Conservation (phyloP, 2,888 invertebrate species). For the Leucania comma region DNA sequence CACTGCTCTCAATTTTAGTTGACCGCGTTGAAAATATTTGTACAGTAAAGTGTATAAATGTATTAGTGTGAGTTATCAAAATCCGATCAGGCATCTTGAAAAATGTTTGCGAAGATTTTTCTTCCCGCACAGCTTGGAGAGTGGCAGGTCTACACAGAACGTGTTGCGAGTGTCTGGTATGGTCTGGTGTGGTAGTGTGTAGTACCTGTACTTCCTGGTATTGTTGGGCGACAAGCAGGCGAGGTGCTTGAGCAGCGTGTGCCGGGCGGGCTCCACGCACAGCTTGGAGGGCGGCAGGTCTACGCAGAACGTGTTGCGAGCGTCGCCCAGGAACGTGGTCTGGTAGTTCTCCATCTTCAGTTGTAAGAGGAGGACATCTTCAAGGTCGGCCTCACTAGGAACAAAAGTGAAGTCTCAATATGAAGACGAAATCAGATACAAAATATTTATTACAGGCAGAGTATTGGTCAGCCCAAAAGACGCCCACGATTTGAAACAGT, state of each 20-base stretch:
- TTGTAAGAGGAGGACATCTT: slow-evolving; percentile 92
- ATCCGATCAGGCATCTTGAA: too few relatives aligned
- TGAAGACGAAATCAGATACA: background rate
- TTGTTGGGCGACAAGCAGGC: slow-evolving; percentile 78
- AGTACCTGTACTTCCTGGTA: slow-evolving; percentile 75
- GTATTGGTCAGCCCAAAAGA: too few relatives aligned
- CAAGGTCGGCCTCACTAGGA: slow-evolving; percentile 93
- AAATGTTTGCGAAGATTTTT: too few relatives aligned
- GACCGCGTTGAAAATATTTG: background rate
- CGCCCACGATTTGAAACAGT: too few relatives aligned
- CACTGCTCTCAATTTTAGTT: too few relatives aligned
- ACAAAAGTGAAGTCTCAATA: background rate
- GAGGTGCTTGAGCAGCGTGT: slow-evolving; percentile 80
- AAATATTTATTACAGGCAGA: too few relatives aligned
- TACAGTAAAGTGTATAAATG: background rate
- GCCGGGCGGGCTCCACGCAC: slow-evolving; percentile 66
- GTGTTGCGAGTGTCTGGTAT: background rate
- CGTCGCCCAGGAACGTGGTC: slow-evolving; percentile 91
- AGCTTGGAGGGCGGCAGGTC: slow-evolving; percentile 81
- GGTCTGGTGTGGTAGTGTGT: background rate
- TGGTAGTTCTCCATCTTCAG: slow-evolving; percentile 91
- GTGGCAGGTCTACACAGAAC: too few relatives aligned
- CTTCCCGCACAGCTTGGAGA: too few relatives aligned
- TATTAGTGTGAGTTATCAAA: background rate
- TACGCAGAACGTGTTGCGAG: slow-evolving; percentile 84